These are phyloP conservation scores for Diphyllodes magnificus DNA, from an alignment of 2,113 vertebrate genomes.

Conservation along the genomic window DNA sequence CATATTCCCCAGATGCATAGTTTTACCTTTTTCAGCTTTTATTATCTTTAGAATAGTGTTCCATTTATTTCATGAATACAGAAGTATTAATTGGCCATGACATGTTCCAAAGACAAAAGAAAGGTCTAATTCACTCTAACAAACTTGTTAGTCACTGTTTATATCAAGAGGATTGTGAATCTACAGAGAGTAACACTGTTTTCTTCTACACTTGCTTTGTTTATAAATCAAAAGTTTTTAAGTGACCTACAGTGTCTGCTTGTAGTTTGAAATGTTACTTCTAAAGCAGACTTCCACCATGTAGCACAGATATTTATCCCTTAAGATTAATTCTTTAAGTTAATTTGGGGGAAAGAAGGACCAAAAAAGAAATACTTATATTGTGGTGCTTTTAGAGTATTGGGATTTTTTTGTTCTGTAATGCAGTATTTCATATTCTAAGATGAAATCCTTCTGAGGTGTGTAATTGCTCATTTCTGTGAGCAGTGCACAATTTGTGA, in stretches of 20 bases:
- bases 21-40: slow-evolving; percentile 84
- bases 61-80: slow-evolving; percentile 82
- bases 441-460: not conserved
- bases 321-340: slow-evolving; percentile 10
- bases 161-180: slow-evolving; percentile 75
- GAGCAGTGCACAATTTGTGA: not conserved
- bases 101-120: slow-evolving; percentile 94
- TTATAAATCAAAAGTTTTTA: slow-evolving; percentile 76
- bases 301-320: slow-evolving; percentile 26
- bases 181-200: slow-evolving; percentile 74
- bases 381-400: not conserved
- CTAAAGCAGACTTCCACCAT: slow-evolving; percentile 20
- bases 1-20: slow-evolving; percentile 84
- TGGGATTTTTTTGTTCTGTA: not conserved
- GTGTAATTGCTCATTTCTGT: not conserved
- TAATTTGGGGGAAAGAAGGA: not conserved
- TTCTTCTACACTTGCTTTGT: slow-evolving; percentile 73
- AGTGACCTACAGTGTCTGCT: slow-evolving; percentile 63
- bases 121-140: slow-evolving; percentile 93
- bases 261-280: slow-evolving; percentile 59
- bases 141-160: slow-evolving; percentile 90
- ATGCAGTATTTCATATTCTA: not conserved
- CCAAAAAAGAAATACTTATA: not conserved
- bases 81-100: slow-evolving; percentile 89
- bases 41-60: slow-evolving; percentile 80